Percentiles rank a stretch among this genome's conserved stretches.
These are phyloP conservation scores for Bombus fervidus DNA, from an alignment of 1,140 invertebrate genomes.

Conservation along the genomic window DNA sequence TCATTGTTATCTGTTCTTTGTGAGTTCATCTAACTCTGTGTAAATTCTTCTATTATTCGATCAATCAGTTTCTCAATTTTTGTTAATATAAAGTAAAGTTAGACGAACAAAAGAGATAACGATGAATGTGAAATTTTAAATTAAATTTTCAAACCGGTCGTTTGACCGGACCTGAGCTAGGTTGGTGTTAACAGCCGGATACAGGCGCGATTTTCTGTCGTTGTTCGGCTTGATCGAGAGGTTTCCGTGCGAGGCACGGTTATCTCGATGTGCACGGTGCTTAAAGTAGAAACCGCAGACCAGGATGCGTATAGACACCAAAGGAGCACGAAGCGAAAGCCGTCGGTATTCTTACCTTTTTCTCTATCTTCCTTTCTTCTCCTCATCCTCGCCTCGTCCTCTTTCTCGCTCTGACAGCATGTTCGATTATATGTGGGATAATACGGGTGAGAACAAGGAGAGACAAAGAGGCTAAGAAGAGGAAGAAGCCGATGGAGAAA, in stretches of 20 bases:
- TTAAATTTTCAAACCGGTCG: too few species aligned
- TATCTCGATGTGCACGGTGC: constrained; percentile 53
- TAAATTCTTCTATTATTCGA: too few species aligned
- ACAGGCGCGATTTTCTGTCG: background rate
- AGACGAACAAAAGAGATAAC: too few species aligned
- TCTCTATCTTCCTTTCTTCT: constrained; percentile 3
- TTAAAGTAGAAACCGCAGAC: constrained; percentile 65
- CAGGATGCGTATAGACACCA: constrained; percentile 61
- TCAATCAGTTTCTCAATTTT: too few species aligned
- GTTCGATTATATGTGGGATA: constrained; percentile 78
- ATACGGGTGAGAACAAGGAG: constrained; percentile 74
- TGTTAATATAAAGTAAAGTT: too few species aligned
- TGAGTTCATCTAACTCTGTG: too few species aligned
- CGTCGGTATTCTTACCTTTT: constrained; percentile 51
- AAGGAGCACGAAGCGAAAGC: constrained; percentile 59
- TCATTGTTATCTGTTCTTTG: too few species aligned
- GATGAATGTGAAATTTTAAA: too few species aligned
- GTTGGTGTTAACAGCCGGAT: background rate
- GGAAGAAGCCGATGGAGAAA: constrained; percentile 17
- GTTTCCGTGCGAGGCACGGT: constrained; percentile 9
- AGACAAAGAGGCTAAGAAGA: constrained; percentile 51
- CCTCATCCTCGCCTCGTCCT: background rate
- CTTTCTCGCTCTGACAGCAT: constrained; percentile 35
- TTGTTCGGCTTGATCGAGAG: constrained; percentile 20
- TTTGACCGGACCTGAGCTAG: too few species aligned